Base-by-base conservation (phyloP, 2,888 invertebrate species). In the Ariolimax columbianus region DNA sequence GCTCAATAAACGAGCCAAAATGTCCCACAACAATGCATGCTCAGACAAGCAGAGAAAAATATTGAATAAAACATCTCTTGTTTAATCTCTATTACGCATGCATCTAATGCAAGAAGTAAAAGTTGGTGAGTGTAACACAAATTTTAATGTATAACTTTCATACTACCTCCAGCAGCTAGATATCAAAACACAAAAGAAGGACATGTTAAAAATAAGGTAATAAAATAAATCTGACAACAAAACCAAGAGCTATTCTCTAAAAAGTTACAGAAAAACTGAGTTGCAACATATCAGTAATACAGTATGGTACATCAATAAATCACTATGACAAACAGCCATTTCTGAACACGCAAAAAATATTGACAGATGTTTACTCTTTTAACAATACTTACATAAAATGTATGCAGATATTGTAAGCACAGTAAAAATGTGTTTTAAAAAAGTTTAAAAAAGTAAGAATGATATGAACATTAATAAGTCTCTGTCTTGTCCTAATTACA, bases 131-230 rank as follows among this genome's bases (percentile, higher is more conserved):
- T 55, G 55, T 63, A n/a, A n/a, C 26, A 63, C 26, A 63, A n/a
- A 63, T n/a, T 26, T 0, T n/a, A 63, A 63, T n/a, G n/a, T 23
- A 63, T n/a, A 43, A 55, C 43, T 68, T 68, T 70, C 70, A 84
- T 84, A 86, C 86, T 86, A 86, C 86, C 86, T 86, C 84, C 84
- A 63, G 86, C 86, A 84, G 84, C 84, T 84, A 77, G 82, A 84
- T 70, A 83, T 73, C 68, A 40, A 55, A 79, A 79, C 66, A 80
- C 40, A 68, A 80, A 77, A 80, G 30, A 86, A 38, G 43, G 38
- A 30, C 36, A 77, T 63, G 59, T 63, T 63, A 83, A 51, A 79
- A 66, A 63, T 73, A 83, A 70, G n/a, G n/a, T 51, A 33, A 70
- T 2, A 63, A 40, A 51, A 80, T 59, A 72, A 77, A 47, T 9